Base-by-base conservation (phyloP, 2,888 invertebrate species). In the Eupeodes luniger region DNA sequence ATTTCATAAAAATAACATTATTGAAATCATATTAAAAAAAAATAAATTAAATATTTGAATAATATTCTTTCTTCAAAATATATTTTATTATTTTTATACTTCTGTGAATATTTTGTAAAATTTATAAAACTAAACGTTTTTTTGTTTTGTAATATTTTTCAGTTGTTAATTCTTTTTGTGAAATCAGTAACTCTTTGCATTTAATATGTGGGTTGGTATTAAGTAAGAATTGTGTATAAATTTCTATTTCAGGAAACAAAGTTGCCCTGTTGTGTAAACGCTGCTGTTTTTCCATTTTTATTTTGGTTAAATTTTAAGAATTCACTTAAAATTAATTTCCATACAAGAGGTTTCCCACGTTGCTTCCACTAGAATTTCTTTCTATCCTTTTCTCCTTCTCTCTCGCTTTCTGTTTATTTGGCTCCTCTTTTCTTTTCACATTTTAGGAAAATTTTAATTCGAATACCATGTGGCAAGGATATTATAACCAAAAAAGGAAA, bases 291-390 rank as follows among this genome's bases (percentile, higher is more conserved):
- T 19, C 4, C 72, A 14, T 40, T 19, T 70, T 69, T 55, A 59
- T 67, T 82, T 27, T 0, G 40, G 53, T 11, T 19, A 53, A 78
- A 62, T 76, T 64, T 51, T 11, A 44, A 69, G 76, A 76, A 85
- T 81, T 85, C 76, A 70, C 81, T 77, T 66, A 76, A 77, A 85
- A 85, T 85, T 81, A 76, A 85, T 70, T 85, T 81, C 59, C 72
- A 81, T 76, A 72, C 51, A 76, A 51, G 51, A 59, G 61, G 74
- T 51, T 55, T 57, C 49, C 53, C 19, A 49, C 49, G 44, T 57
- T 36, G 74, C 74, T n/a, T 67, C 61, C 64, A 51, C 55, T 44
- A 47, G 11, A 27, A 44, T 16, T 19, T 47, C 55, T 34, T 16
- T 62, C 44, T 80, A 11, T 53, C 7, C 19, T 2, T 16, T 16